Evolutionary conservation across 2,888 invertebrate species (phyloP).

Genomic region (Oxyscelio sp.): DNA sequence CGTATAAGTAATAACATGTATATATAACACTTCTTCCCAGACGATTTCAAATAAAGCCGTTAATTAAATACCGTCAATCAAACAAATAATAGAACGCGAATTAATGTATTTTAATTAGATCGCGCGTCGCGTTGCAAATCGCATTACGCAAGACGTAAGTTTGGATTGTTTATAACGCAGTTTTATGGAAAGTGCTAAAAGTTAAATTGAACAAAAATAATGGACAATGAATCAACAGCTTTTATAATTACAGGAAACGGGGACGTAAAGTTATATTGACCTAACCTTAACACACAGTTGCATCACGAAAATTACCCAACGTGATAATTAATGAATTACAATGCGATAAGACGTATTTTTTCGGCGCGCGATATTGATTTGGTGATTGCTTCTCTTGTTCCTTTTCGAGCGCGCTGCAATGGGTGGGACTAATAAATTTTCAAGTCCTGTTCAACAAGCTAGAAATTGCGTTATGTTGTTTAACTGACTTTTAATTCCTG

Average conservation of each 20-base stretch:
- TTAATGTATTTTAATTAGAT: conserved; percentile 69
- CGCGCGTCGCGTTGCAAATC: conserved; percentile 55
- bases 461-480: conserved; percentile 67
- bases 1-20: conserved; percentile 48
- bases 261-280: conserved; percentile 67
- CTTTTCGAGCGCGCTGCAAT: conserved; percentile 38
- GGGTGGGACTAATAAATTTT: conserved; percentile 60
- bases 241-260: conserved; percentile 68
- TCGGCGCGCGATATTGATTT: conserved; percentile 55
- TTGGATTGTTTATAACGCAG: conserved; percentile 55
- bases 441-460: conserved; percentile 70
- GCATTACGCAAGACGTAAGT: conserved; percentile 48
- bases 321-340: conserved; percentile 64
- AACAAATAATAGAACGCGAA: conserved; percentile 61
- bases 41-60: conserved; percentile 52
- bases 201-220: conserved; percentile 67
- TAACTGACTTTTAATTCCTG: conserved; percentile 70
- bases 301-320: conserved; percentile 64
- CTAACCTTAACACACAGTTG: conserved; percentile 68
- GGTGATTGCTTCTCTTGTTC: conserved; percentile 62
- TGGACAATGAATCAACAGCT: conserved; percentile 65
- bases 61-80: conserved; percentile 72
- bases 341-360: conserved; percentile 58
- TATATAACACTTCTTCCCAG: conserved; percentile 48
- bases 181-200: conserved; percentile 67